A percentile compares a stretch with the other conserved stretches of the same genome.
These are phyloP conservation scores for Lomographa bimaculata DNA, from an alignment of 2,888 invertebrate species.

Conservation along the genomic window DNA sequence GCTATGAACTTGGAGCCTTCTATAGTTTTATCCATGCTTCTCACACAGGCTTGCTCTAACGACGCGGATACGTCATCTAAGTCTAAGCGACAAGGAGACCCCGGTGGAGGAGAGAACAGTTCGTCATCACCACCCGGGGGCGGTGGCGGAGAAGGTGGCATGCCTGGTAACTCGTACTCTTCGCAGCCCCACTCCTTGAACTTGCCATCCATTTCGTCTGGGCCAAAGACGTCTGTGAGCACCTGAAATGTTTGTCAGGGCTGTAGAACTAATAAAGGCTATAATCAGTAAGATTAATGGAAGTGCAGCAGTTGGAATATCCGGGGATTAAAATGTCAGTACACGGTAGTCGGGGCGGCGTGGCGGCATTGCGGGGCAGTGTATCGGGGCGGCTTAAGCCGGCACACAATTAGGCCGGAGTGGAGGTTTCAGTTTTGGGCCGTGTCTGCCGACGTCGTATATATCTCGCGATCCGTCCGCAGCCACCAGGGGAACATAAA, in stretches of 20 bases:
- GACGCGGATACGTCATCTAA: conserved; percentile 88
- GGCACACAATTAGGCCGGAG: conserved; percentile 76
- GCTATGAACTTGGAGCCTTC: conserved; percentile 97
- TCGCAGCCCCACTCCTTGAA: conserved; percentile 83
- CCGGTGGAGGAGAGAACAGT: conserved; percentile 91
- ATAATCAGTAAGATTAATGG: conserved; percentile 4
- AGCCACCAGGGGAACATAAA: conserved; percentile 82
- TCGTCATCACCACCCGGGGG: conserved; percentile 93
- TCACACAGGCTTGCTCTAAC: conserved; percentile 91
- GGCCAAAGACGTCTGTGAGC: conserved; percentile 90
- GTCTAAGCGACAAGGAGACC: conserved; percentile 84
- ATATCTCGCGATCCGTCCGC: conserved; percentile 79
- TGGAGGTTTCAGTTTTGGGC: conserved; percentile 68
- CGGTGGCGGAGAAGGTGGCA: conserved; percentile 88
- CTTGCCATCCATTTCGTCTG: conserved; percentile 78
- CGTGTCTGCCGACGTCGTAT: conserved; percentile 69
- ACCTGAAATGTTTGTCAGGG: conserved; percentile 72
- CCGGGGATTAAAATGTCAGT: conserved; percentile 64
- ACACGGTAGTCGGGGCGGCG: conserved; percentile 31
- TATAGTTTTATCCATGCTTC: conserved; percentile 96
- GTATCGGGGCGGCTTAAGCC: conserved; percentile 72
- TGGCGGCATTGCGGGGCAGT: conserved; percentile 45
- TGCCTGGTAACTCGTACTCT: conserved; percentile 90
- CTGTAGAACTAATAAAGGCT: background rate
- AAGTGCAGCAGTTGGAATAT: conserved; percentile 40